Percentiles rank a stretch among this genome's conserved stretches.
phyloP scores from a whole-genome alignment of 2,113 vertebrate genomes.

The Sminthopsis crassicaudata region DNA sequence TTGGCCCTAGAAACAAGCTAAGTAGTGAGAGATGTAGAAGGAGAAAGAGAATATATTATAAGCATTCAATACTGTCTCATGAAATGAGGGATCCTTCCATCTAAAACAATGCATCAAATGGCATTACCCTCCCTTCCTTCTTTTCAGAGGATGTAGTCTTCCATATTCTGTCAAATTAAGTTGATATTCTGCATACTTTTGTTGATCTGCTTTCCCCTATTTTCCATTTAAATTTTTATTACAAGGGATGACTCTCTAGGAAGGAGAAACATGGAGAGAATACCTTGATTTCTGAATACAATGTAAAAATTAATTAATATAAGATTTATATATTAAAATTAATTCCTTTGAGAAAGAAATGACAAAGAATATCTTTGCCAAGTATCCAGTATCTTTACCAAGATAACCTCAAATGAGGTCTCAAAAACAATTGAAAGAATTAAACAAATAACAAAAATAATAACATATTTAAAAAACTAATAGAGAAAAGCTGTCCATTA shows the following conservation, averaged over 20 bases:
- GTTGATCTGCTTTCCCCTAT: not conserved
- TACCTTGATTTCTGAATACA: not conserved
- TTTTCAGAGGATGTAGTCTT: not conserved
- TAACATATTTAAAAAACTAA: not conserved
- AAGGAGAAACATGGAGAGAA: not conserved
- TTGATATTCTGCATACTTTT: not conserved
- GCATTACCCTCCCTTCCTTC: not conserved
- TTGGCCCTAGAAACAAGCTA: not conserved
- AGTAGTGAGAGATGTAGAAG: not conserved
- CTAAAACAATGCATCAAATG: not conserved
- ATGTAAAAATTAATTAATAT: not conserved
- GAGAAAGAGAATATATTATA: not conserved
- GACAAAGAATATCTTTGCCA: not conserved
- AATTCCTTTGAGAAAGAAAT: not conserved
- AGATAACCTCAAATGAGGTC: not conserved
- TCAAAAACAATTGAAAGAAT: not conserved
- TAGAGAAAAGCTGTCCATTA: not conserved
- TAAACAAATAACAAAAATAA: not conserved
- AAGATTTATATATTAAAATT: not conserved
- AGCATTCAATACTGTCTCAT: not conserved
- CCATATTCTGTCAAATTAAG: not conserved
- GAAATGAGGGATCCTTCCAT: not conserved
- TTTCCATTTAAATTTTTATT: not conserved
- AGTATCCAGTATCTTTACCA: not conserved
- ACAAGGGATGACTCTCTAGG: not conserved